Evolutionary conservation across 2,797 vertebrate genomes (phyloP).

Genomic region (Diplodus puntazzo): DNA sequence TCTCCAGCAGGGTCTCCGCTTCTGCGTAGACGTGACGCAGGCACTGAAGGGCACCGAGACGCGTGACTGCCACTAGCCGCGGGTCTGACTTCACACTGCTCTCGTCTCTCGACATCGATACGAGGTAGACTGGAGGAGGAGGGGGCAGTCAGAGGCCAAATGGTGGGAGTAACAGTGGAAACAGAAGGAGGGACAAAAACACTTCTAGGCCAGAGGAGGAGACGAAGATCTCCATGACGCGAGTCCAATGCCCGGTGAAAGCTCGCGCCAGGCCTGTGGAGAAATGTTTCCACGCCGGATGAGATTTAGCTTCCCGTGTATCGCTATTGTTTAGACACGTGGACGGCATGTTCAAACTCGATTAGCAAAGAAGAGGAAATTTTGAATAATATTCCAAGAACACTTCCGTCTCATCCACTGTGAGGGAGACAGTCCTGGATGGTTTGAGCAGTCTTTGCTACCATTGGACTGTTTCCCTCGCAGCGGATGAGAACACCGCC

Average conservation of each 20-base stretch:
- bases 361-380: background rate
- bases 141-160: background rate
- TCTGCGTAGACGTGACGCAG: slow-evolving; percentile 10
- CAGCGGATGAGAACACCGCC: too few species aligned
- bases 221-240: background rate
- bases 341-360: background rate
- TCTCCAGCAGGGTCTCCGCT: background rate
- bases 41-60: background rate
- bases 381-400: too few species aligned
- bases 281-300: background rate
- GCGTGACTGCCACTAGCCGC: background rate
- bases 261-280: background rate
- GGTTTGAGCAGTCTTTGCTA: too few species aligned
- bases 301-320: background rate
- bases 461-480: too few species aligned
- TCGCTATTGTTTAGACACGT: background rate
- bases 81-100: slow-evolving; percentile 4
- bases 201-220: too few species aligned
- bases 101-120: background rate
- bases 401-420: too few species aligned
- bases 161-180: background rate
- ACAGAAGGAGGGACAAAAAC: background rate
- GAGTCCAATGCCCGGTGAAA: background rate
- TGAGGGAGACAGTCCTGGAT: too few species aligned
- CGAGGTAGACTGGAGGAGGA: too few species aligned